Evolutionary conservation across 2,888 invertebrate species (phyloP).

Genomic region (Schizaphis graminum): DNA sequence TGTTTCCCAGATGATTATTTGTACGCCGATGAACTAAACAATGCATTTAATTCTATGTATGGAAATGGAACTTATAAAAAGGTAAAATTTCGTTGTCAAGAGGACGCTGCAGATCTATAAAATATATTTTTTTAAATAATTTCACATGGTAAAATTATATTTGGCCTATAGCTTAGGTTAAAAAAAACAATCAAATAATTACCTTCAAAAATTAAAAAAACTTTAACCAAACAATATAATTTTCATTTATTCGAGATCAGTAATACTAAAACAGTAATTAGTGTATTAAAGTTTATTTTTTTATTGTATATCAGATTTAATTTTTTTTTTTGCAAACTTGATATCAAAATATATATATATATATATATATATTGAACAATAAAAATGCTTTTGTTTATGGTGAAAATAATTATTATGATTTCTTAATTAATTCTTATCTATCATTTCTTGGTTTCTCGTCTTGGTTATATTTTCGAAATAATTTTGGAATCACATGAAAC

Average conservation of each 20-base stretch:
- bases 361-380: too few species aligned
- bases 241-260: background rate
- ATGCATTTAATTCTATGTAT: conserved; percentile 68
- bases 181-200: background rate
- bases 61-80: background rate
- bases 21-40: conserved; percentile 69
- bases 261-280: background rate
- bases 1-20: conserved; percentile 72
- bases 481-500: background rate
- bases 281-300: background rate
- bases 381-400: background rate
- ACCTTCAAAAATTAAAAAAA: background rate
- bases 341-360: too few species aligned
- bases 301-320: background rate
- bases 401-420: background rate
- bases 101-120: background rate
- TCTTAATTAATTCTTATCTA: background rate
- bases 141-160: too few species aligned
- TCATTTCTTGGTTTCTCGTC: background rate
- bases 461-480: background rate
- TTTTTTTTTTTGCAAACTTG: background rate
- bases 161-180: too few species aligned
- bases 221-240: background rate
- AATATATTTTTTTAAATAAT: background rate
- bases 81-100: background rate